Evolutionary conservation across 2,888 invertebrate genomes (phyloP), one percentile per base, ranked within the genome.

Genomic region (Sepiola atlantica): DNA sequence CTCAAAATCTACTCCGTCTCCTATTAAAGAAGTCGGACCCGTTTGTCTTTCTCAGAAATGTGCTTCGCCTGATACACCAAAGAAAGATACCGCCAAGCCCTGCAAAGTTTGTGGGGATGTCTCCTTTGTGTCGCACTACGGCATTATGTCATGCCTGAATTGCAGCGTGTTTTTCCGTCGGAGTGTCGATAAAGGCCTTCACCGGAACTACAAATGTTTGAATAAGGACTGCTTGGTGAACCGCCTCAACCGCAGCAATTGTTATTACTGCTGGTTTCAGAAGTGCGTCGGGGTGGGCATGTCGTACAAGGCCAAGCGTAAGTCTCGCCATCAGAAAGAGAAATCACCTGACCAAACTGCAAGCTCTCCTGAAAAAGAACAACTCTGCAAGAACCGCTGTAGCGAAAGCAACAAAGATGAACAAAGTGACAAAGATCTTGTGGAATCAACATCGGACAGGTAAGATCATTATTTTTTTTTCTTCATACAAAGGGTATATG

Each of bases 241-340:
- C 95, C 97, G 97, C 21, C 96, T 97, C 35, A 97, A 96, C 95
- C 95, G 97, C 91, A 97, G 97, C 95, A 96, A 96, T 95, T 97
- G 97, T 94, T 96, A 97, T 77, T 97, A 95, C 94, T 97, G 97
- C 95, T 96, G 97, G 14, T 97, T 97, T 95, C 96, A 96, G 95
- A 97, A 96, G 95, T 97, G 97, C 95, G 95, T 97, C n/a, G 94
- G 94, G 16, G 96, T 96, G 18, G 97, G 97, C 91, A 97, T 97
- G 97, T 97, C 97, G 14, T 95, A 96, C 95, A 96, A 96, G 95
- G 96, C 96, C 96, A 95, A 94, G 94, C 92, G 92, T 55, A 92
- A 92, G 55, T 12, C 12, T 6, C 92, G 92, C 6, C 92, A 92
- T 55, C 92, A 92, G 55, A 92, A 92, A 92, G 92, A 92, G 28